Evolutionary conservation across 2,113 vertebrate genomes (phyloP).

Genomic region (Brachyhypopomus occidentalis): DNA sequence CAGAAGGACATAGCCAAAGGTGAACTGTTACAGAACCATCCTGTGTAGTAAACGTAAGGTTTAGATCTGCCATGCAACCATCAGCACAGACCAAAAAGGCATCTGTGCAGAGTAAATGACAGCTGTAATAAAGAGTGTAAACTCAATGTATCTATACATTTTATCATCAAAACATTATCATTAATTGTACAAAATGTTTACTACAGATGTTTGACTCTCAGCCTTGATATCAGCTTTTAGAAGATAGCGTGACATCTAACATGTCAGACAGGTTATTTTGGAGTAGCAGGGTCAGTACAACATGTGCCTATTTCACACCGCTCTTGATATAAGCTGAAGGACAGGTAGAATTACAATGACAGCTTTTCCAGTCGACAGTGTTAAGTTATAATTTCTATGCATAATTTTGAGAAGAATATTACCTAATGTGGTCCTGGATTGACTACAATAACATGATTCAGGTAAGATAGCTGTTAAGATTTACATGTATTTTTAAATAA

Average conservation of each 20-base stretch:
- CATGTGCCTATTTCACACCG: conserved; percentile 60
- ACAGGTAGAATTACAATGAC: neutral
- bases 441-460: neutral
- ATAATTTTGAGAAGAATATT: neutral
- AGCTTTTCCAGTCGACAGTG: neutral
- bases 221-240: neutral
- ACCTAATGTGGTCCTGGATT: neutral
- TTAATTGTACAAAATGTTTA: neutral
- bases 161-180: neutral
- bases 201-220: conserved; percentile 32
- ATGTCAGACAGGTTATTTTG: neutral
- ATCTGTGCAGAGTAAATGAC: neutral
- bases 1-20: too few species aligned
- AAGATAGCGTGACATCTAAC: neutral
- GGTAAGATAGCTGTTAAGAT: neutral
- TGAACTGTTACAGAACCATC: too few species aligned
- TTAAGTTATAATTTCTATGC: neutral
- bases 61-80: neutral
- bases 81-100: conserved; percentile 9
- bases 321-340: conserved; percentile 48
- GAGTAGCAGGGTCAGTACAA: conserved; percentile 8
- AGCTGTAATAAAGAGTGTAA: neutral
- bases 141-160: neutral
- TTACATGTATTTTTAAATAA: neutral
- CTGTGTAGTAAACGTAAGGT: neutral